Conservation (phyloP, 2,113 vertebrate species). For the Oncorhynchus nerka region DNA sequence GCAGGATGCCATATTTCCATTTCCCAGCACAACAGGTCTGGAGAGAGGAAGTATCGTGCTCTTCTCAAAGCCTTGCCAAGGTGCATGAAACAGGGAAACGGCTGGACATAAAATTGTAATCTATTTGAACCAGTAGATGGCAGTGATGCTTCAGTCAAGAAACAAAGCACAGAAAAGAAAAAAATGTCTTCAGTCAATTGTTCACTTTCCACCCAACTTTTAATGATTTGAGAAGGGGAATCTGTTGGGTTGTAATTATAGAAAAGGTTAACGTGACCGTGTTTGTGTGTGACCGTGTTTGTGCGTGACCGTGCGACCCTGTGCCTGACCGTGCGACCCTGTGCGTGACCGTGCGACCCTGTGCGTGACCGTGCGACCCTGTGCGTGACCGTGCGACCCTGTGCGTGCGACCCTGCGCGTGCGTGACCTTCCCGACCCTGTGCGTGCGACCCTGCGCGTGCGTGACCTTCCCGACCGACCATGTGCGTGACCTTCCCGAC, state of each 20-base stretch:
- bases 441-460: background rate
- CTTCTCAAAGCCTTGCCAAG: no score
- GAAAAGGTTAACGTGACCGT: background rate
- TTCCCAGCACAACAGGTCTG: background rate
- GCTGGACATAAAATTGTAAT: no score
- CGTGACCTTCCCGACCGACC: no score
- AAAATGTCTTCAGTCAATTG: background rate
- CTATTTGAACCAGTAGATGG: constrained; percentile 51
- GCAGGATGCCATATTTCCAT: background rate
- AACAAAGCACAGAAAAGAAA: background rate
- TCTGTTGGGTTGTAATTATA: background rate
- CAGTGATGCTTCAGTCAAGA: constrained; percentile 20
- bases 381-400: no score
- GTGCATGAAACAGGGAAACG: no score
- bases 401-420: no score
- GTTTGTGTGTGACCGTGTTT: no score
- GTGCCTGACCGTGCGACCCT: background rate
- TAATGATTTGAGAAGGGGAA: background rate
- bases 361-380: no score
- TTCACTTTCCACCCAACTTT: background rate
- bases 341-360: no score
- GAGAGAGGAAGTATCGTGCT: no score
- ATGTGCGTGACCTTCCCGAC: no score
- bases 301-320: background rate
- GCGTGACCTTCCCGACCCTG: no score